Evolutionary conservation across 2,113 vertebrate genomes (phyloP).

Genomic region (Tragelaphus strepsiceros): DNA sequence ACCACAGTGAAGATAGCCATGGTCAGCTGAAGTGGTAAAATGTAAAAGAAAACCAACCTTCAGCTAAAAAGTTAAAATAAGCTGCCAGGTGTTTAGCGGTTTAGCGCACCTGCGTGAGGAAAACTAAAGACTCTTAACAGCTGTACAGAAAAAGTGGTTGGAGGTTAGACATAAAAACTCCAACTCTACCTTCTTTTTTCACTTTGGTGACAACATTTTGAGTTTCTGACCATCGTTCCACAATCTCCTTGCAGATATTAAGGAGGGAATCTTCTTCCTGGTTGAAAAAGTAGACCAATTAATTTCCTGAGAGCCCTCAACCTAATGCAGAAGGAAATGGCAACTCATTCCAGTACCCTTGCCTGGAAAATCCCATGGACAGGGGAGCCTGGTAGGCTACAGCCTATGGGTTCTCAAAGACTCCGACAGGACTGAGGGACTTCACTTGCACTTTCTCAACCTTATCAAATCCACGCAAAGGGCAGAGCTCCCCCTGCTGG

Average conservation of each 20-base stretch:
- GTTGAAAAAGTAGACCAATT: slow-evolving; percentile 31
- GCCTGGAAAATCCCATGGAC: not conserved
- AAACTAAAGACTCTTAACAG: not conserved
- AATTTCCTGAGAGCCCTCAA: not conserved
- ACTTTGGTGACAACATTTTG: slow-evolving; percentile 75
- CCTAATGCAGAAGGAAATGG: not conserved
- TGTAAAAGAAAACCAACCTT: not conserved
- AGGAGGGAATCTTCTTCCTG: slow-evolving; percentile 92
- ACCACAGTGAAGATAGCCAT: not conserved
- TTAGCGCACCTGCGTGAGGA: not conserved
- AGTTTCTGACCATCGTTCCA: slow-evolving; percentile 89
- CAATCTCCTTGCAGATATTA: slow-evolving; percentile 91
- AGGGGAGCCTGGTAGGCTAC: not conserved
- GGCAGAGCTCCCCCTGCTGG: not conserved
- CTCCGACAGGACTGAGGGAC: not conserved
- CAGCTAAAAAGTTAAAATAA: not conserved
- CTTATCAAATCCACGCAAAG: not conserved
- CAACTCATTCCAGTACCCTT: not conserved
- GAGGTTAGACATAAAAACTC: not conserved
- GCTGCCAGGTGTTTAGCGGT: not conserved
- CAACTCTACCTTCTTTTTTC: slow-evolving; percentile 81
- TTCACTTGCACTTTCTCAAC: not conserved
- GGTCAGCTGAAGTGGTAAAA: not conserved
- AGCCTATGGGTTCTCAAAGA: not conserved
- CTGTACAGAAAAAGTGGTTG: not conserved